These are phyloP conservation scores for Solea solea DNA, from an alignment of 2,113 vertebrate genomes.

Conservation along the genomic window DNA sequence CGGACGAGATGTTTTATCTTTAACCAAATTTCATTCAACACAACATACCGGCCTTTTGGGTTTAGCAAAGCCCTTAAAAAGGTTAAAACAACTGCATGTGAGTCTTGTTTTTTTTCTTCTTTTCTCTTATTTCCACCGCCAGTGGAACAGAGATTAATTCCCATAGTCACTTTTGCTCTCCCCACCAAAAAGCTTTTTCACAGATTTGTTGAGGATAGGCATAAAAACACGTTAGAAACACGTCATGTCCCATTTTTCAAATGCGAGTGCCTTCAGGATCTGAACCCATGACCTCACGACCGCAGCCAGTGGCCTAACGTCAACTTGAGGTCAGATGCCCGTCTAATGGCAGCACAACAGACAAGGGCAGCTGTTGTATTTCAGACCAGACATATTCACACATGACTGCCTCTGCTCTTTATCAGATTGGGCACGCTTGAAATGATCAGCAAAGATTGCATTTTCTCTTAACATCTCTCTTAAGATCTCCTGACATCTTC, in stretches of 20 bases:
- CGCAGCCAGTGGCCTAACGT: conserved; percentile 47
- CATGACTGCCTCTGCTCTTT: conserved; percentile 72
- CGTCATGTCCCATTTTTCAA: conserved; percentile 38
- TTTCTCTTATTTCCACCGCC: background rate
- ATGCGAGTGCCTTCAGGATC: conserved; percentile 9
- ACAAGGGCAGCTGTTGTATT: conserved; percentile 80
- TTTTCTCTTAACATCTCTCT: conserved; percentile 63
- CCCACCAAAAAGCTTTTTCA: background rate
- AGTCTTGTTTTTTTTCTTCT: background rate
- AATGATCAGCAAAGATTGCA: conserved; percentile 74
- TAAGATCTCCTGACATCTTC: conserved; percentile 72
- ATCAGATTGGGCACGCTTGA: conserved; percentile 72
- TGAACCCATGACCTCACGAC: conserved; percentile 62
- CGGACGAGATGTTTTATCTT: background rate
- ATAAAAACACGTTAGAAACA: conserved; percentile 13
- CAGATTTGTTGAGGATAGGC: background rate
- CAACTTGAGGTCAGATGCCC: conserved; percentile 61
- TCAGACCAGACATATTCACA: conserved; percentile 68
- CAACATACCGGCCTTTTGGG: background rate
- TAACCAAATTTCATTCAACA: background rate
- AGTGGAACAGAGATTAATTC: conserved; percentile 14
- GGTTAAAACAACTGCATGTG: background rate
- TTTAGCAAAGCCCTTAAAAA: background rate
- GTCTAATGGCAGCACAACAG: conserved; percentile 53
- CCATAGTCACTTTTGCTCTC: background rate